Base-by-base conservation (phyloP, 2,888 invertebrate genomes). In the Coecobrya sp. region DNA sequence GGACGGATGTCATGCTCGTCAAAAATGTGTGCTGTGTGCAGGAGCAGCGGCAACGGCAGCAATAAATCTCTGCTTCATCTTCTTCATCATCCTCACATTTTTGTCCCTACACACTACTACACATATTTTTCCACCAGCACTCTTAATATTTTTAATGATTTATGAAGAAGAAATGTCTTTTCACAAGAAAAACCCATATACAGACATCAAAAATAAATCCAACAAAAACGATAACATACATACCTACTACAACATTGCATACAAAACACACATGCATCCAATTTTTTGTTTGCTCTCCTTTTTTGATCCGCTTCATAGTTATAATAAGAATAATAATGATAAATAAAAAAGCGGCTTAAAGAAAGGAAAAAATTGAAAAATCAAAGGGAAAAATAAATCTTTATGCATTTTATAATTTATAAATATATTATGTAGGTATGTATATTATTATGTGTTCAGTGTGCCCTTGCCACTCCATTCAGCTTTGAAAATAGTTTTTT, bases 1-100 rank as follows among this genome's bases (percentile, higher is more conserved):
- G 81, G 81, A 81, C 81, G 81, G 81, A 81, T 81, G 81, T 81
- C 81, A 81, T 81, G 81, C 55, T 55, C 76, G 76, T 76, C 76
- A 76, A 76, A 76, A 76, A 76, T 76, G 42, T 76, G 76, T 76
- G 76, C 70, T 30, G 5, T 10, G 30, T n/a, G 42, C n/a, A n/a
- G n/a, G 27, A 68, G 27, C 10, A 68, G 42, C 42, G 13, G 70
- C 68, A 45, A 76, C 2, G 1, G 42, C 42, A 30, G 70, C 68
- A 45, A 76, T 76, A 76, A 76, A 76, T 76, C 76, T 76, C 49
- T 42, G 30, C 68, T 30, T 76, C 45, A 76, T 45, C 45, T 76
- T 76, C 19, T 76, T 76, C n/a, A 76, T 76, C 45, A 73, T 36
- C 19, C n/a, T 42, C n/a, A 13, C n/a, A n/a, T 10, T 42, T 30